These are phyloP conservation scores for Euwallacea similis DNA, from an alignment of 1,140 invertebrate species.

Conservation along the genomic window DNA sequence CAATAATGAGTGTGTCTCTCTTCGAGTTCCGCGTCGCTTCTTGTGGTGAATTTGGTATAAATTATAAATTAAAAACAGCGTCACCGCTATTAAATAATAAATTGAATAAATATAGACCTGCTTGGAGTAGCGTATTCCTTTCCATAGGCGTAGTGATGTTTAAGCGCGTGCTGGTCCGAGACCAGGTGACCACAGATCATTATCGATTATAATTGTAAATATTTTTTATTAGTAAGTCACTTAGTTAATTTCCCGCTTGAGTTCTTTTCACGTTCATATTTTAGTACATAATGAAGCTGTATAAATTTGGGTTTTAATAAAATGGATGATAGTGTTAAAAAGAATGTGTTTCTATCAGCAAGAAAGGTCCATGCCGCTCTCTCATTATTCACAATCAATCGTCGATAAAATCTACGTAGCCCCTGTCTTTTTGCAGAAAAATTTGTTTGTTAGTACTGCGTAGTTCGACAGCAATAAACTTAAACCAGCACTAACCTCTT, in stretches of 20 bases:
- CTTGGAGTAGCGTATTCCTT: slow-evolving; percentile 52
- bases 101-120: slow-evolving; percentile 32
- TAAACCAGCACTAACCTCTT: too few species aligned
- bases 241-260: slow-evolving; percentile 53
- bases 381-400: too few species aligned
- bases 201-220: slow-evolving; percentile 54
- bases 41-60: slow-evolving; percentile 21
- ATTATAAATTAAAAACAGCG: slow-evolving; percentile 8
- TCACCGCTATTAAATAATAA: slow-evolving; percentile 16
- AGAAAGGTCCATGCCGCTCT: too few species aligned
- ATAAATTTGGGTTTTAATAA: slow-evolving; percentile 56
- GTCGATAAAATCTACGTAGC: too few species aligned
- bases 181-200: slow-evolving; percentile 53
- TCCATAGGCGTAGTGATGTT: slow-evolving; percentile 40
- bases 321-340: slow-evolving; percentile 53
- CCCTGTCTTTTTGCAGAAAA: too few species aligned
- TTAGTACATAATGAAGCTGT: slow-evolving; percentile 53
- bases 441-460: too few species aligned
- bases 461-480: too few species aligned
- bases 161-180: slow-evolving; percentile 50
- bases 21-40: slow-evolving; percentile 19
- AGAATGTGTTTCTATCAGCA: slow-evolving; percentile 3
- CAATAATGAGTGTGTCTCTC: slow-evolving; percentile 34
- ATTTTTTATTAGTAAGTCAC: slow-evolving; percentile 53
- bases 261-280: slow-evolving; percentile 55